These are phyloP conservation scores for Metaphire vulgaris DNA, from an alignment of 1,140 invertebrate genomes.

Conservation along the genomic window DNA sequence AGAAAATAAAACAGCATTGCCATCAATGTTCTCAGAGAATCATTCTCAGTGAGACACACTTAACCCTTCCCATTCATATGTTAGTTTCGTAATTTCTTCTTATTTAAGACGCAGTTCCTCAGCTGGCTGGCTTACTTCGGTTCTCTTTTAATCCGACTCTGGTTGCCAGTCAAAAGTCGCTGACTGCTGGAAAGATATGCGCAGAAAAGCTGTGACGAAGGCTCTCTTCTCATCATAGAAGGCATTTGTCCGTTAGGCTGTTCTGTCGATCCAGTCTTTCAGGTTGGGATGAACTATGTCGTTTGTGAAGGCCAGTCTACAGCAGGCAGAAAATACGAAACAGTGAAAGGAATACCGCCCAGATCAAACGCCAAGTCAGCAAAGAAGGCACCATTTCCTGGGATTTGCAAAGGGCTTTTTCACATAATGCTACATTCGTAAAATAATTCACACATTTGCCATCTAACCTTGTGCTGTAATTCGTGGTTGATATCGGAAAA, in stretches of 20 bases:
- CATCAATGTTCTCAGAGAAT: no score
- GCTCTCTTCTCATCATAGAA: no score
- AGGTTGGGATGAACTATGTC: conserved; percentile 46
- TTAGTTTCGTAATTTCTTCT: no score
- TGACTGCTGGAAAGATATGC: no score
- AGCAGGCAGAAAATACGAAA: conserved; percentile 14
- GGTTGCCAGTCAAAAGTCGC: no score
- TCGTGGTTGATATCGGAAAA: conserved; percentile 42
- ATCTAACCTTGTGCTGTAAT: conserved; percentile 33
- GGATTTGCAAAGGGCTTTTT: neutral
- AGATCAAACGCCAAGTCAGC: neutral
- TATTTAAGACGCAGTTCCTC: no score
- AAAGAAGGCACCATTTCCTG: neutral
- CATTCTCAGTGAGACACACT: no score
- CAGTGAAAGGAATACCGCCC: neutral
- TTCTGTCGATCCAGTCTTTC: conserved; percentile 33
- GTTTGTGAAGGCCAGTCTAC: conserved; percentile 40
- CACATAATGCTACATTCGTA: neutral
- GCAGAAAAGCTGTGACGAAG: no score
- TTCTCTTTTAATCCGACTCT: no score
- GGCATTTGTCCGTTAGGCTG: conserved; percentile 5
- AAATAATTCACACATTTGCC: neutral
- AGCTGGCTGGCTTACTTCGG: no score
- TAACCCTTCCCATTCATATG: no score
- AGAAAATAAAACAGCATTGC: no score